Percentiles rank a stretch among this genome's conserved stretches.
phyloP scores from a whole-genome alignment of 2,797 vertebrate species.

The Salmo trutta region DNA sequence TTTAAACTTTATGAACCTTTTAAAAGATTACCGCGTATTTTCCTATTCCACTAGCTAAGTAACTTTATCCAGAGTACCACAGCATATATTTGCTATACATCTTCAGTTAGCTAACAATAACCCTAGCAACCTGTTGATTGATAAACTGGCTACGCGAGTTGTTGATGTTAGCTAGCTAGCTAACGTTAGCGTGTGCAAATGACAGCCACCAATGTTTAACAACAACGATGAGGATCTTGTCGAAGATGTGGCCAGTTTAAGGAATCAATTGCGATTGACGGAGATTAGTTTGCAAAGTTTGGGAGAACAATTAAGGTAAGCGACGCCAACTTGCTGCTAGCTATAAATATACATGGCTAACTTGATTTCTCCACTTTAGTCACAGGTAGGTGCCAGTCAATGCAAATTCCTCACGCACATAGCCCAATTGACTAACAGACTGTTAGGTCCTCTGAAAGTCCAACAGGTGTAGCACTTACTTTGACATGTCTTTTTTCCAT shows the following conservation, averaged over 20 bases:
- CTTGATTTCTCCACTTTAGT: background rate
- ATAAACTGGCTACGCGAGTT: background rate
- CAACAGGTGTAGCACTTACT: background rate
- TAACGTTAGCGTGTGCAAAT: background rate
- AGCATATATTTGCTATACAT: background rate
- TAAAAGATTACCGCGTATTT: background rate
- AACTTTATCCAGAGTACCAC: background rate
- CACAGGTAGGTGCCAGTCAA: no score
- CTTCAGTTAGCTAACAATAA: background rate
- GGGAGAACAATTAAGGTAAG: constrained; percentile 72
- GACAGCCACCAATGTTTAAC: constrained; percentile 43
- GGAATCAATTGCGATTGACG: constrained; percentile 72
- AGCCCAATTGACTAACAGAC: background rate
- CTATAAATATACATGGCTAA: background rate
- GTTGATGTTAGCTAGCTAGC: background rate
- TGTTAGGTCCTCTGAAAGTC: no score
- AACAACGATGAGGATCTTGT: constrained; percentile 63
- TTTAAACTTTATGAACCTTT: background rate
- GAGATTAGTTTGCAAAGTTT: constrained; percentile 72
- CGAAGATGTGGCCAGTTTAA: constrained; percentile 70
- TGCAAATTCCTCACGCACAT: background rate
- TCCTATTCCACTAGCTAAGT: background rate
- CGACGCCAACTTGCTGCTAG: no score
- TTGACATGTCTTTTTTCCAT: background rate
- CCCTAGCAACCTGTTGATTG: constrained; percentile 59